phyloP scores from a whole-genome alignment of 2,113 vertebrate genomes.

The Colius striatus region DNA sequence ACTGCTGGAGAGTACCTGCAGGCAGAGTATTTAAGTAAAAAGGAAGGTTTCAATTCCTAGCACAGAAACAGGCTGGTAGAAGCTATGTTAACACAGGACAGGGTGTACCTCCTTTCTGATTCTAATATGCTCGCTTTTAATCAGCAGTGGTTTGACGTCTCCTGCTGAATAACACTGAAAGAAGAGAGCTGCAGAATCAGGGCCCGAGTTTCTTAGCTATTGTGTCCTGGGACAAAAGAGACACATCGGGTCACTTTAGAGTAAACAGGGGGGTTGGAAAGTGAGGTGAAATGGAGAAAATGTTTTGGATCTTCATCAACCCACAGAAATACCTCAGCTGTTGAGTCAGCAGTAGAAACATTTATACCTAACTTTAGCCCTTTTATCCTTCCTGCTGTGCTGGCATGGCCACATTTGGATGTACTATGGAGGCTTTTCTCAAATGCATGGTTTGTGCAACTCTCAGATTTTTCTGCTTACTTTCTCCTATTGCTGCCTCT shows the following conservation, averaged over 20 bases:
- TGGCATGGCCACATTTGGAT: not conserved
- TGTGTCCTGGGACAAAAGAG: constrained; percentile 25
- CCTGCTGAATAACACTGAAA: not conserved
- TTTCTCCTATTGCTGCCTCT: not conserved
- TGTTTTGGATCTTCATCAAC: constrained; percentile 22
- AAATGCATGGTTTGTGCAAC: not conserved
- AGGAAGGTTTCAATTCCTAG: not conserved
- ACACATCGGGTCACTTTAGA: constrained; percentile 11
- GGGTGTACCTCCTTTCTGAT: constrained; percentile 1
- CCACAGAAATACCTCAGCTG: not conserved
- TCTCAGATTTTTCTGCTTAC: not conserved
- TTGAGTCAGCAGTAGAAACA: constrained; percentile 11
- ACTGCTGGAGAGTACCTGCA: not conserved
- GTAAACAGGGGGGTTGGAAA: constrained; percentile 26
- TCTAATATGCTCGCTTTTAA: not conserved
- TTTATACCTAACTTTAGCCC: not conserved
- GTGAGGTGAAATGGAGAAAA: constrained; percentile 35
- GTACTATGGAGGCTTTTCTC: not conserved
- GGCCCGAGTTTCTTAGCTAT: not conserved
- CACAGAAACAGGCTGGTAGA: not conserved
- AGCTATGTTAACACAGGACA: not conserved
- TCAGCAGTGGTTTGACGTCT: not conserved
- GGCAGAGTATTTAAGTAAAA: not conserved
- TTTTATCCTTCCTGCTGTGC: not conserved
- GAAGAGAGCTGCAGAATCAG: not conserved